Conservation (phyloP, 2,888 invertebrate genomes). For the Epirrita christyi region DNA sequence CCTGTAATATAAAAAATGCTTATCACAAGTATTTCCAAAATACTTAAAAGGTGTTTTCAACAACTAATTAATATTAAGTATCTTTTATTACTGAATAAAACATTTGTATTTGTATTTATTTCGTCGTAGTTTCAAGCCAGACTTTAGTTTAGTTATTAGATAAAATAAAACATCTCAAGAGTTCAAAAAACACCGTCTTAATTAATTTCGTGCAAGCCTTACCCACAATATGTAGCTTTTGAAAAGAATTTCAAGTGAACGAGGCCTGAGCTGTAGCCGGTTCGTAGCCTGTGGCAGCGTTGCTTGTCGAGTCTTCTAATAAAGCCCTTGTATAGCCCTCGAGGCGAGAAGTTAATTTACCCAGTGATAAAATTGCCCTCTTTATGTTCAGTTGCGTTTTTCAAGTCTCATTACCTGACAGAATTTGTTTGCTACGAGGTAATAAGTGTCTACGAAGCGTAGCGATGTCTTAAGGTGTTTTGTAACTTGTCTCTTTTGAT, state of each 20-base stretch:
- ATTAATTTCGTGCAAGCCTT: constrained; percentile 14
- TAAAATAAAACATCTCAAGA: background rate
- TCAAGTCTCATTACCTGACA: constrained; percentile 45
- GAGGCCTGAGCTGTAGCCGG: constrained; percentile 23
- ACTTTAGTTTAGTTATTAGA: too few species aligned
- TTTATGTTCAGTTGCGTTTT: constrained; percentile 49
- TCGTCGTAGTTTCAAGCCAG: too few species aligned
- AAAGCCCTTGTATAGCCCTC: constrained; percentile 49
- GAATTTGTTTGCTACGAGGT: constrained; percentile 40
- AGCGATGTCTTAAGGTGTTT: constrained; percentile 15
- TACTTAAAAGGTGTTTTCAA: too few species aligned
- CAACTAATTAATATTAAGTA: too few species aligned
- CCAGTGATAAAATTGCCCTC: constrained; percentile 52
- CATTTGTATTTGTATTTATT: too few species aligned
- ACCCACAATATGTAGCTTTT: constrained; percentile 14
- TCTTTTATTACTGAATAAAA: too few species aligned
- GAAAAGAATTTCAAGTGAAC: constrained; percentile 30
- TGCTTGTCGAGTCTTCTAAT: constrained; percentile 44
- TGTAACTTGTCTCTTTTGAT: background rate
- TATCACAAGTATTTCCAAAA: too few species aligned
- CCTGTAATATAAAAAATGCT: too few species aligned
- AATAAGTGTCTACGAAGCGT: constrained; percentile 37
- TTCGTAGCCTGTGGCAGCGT: constrained; percentile 34
- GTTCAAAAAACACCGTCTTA: constrained; percentile 15
- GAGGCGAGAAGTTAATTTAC: constrained; percentile 54